Percentiles rank a stretch among this genome's conserved stretches.
These are phyloP conservation scores for Ichneumoninae sp. DNA, from an alignment of 2,888 invertebrate species.

Conservation along the genomic window DNA sequence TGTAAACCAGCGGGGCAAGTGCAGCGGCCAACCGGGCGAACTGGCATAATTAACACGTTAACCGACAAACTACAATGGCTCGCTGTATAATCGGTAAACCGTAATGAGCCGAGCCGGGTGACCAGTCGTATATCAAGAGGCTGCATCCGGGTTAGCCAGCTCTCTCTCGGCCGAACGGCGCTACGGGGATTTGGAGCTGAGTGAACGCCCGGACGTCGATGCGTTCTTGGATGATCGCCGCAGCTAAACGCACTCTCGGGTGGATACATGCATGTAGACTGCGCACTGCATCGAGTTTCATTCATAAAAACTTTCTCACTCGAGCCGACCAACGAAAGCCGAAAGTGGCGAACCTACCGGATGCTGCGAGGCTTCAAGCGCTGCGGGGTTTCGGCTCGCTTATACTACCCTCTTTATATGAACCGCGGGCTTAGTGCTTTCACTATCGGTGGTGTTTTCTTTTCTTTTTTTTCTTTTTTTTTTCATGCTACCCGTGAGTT, in stretches of 20 bases:
- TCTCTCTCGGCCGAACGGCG: constrained; percentile 33
- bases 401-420: constrained; percentile 47
- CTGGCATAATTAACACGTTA: constrained; percentile 72
- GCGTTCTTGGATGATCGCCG: constrained; percentile 49
- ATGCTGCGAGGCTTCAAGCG: constrained; percentile 62
- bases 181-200: constrained; percentile 46
- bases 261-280: background rate
- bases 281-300: constrained; percentile 48
- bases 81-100: constrained; percentile 72
- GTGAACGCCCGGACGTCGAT: constrained; percentile 35
- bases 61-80: constrained; percentile 72
- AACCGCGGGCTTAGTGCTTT: constrained; percentile 36
- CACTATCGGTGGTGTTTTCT: constrained; percentile 21
- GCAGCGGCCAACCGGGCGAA: constrained; percentile 54
- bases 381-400: constrained; percentile 64
- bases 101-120: constrained; percentile 68
- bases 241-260: constrained; percentile 25
- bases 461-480: constrained; percentile 1
- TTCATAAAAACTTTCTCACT: constrained; percentile 66
- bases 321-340: constrained; percentile 32
- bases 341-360: constrained; percentile 39
- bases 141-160: constrained; percentile 68
- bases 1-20: constrained; percentile 41
- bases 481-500: constrained; percentile 11
- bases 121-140: constrained; percentile 71